A percentile compares a stretch with the other conserved stretches of the same genome.
These are phyloP conservation scores for Escarpia spicata DNA, from an alignment of 2,888 invertebrate genomes.

Conservation along the genomic window DNA sequence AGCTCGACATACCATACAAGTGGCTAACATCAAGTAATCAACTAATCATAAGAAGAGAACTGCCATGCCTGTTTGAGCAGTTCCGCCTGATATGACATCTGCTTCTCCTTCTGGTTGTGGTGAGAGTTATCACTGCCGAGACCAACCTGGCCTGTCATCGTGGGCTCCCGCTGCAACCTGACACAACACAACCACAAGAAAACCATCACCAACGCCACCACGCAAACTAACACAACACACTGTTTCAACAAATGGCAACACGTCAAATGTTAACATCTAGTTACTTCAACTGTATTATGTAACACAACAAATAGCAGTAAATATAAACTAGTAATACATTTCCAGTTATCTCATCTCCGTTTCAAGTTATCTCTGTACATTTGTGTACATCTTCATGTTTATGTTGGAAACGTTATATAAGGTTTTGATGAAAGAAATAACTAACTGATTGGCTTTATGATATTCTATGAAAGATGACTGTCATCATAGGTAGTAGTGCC, in stretches of 20 bases:
- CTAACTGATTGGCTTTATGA: background rate
- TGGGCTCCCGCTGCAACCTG: background rate
- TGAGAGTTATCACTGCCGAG: background rate
- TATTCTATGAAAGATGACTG: background rate
- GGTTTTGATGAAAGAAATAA: background rate
- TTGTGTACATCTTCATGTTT: background rate
- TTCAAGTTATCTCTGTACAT: too few species aligned
- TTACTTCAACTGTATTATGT: too few species aligned
- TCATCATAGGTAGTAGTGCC: background rate
- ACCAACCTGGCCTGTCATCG: background rate
- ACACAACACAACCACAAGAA: background rate
- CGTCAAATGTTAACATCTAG: too few species aligned
- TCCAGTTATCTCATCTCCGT: too few species aligned
- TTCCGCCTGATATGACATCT: slow-evolving; percentile 48
- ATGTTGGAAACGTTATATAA: background rate
- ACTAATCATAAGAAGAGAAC: background rate
- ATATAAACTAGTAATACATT: too few species aligned
- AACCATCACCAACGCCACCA: background rate
- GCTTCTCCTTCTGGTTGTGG: slow-evolving; percentile 14
- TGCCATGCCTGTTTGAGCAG: slow-evolving; percentile 49
- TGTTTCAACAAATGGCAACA: too few species aligned
- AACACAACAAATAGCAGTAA: too few species aligned
- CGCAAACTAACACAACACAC: too few species aligned
- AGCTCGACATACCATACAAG: too few species aligned
- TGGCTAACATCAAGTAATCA: background rate